A percentile compares a stretch with the other conserved stretches of the same genome.
Evolutionary conservation across 2,797 vertebrate genomes (phyloP).

Genomic region (Phataginus tetradactyla): DNA sequence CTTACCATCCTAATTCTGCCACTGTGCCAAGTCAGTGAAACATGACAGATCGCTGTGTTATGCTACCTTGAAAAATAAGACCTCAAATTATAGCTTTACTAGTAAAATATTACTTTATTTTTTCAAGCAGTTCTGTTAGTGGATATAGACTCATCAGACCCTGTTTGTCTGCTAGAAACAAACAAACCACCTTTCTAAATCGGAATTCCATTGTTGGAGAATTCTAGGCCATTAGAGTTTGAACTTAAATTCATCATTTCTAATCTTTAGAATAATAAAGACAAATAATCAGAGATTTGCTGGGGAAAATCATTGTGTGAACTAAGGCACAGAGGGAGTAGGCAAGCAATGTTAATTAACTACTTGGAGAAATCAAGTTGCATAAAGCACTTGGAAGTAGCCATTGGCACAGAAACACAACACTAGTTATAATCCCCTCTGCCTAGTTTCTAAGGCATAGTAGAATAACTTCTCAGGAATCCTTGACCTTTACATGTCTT

Average conservation of each 20-base stretch:
- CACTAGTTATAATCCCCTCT: neutral
- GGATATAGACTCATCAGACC: neutral
- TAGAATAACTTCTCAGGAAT: neutral
- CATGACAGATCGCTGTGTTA: neutral
- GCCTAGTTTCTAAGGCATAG: neutral
- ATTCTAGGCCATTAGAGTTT: neutral
- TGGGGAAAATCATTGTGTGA: neutral
- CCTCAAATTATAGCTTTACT: neutral
- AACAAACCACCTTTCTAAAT: neutral
- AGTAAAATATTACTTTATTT: neutral
- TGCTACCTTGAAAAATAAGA: neutral
- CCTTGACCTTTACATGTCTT: neutral
- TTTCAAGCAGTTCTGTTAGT: neutral
- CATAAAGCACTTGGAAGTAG: neutral
- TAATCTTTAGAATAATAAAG: neutral
- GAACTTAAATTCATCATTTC: conserved; percentile 23
- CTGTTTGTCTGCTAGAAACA: neutral
- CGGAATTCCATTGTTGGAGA: neutral
- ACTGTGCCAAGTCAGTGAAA: neutral
- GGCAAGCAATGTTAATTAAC: neutral
- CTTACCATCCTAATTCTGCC: neutral
- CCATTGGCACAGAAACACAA: neutral
- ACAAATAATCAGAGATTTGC: neutral
- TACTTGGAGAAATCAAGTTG: neutral
- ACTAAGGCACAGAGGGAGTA: neutral